Base-by-base conservation (phyloP, 2,888 invertebrate species). In the Lydus trimaculatus region DNA sequence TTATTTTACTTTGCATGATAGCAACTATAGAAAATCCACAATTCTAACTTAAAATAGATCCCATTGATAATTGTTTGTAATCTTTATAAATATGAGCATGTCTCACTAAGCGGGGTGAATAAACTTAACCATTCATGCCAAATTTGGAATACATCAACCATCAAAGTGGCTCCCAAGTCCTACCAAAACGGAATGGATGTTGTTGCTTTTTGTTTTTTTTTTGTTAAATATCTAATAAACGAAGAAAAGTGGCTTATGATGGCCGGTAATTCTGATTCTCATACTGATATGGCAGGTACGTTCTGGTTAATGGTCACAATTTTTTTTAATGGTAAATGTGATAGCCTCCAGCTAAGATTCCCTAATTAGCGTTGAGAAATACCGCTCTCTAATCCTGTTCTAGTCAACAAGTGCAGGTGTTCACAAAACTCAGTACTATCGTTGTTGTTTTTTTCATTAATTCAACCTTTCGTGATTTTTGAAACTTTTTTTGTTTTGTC, bases 361-460 rank as follows among this genome's bases (percentile, higher is more conserved):
- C 64, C 69, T 64, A 69, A 69, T 69, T 69, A 66, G 60, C 39
- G 66, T 69, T 69, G 64, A 69, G 69, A 69, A 69, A 69, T 63
- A 66, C 66, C 69, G 60, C 66, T 69, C 69, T 66, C 69, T 58
- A 65, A 48, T 48, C 48, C 48, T 48, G 48, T 20, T 48, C 11
- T 63, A 62, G 65, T 61, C 64, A 25, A 60, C 71, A 72, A 69
- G 74, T 73, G 80, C 80, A 80, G 79, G 80, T 80, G 80, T 80
- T 80, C 80, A 72, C 72, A 15, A 52, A 70, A 70, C 72, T 73
- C 72, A 75, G 76, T 72, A 77, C 75, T 75, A 74, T 36, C 11
- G n/a, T n/a, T 17, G 4, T 17, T n/a, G 1, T 43, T 5, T 43
- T n/a, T n/a, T 43, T 43, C 72, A 73, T 77, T 73, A 73, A 77